phyloP scores from a whole-genome alignment of 2,113 vertebrate species.

The Gallinago media region DNA sequence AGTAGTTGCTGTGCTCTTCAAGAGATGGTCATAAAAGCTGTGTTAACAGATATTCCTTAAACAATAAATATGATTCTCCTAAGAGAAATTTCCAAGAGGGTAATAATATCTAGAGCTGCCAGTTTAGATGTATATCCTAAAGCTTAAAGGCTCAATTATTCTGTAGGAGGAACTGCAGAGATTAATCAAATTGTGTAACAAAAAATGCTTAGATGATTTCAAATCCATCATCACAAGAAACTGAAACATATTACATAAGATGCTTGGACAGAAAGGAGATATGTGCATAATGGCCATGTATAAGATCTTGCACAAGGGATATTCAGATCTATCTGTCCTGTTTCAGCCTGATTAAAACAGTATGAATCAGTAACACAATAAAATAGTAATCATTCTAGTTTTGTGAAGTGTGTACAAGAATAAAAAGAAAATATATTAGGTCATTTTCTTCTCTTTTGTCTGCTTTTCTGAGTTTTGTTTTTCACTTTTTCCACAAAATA shows the following conservation, averaged over 20 bases:
- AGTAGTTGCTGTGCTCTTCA: neutral
- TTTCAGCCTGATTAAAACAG: neutral
- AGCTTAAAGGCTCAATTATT: neutral
- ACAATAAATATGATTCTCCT: neutral
- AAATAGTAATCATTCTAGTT: neutral
- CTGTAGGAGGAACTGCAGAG: neutral
- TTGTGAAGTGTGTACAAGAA: neutral
- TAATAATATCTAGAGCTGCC: neutral
- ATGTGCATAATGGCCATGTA: neutral
- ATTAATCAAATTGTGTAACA: constrained; percentile 5
- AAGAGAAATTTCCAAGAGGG: neutral
- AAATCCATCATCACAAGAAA: neutral
- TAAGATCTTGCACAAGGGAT: neutral
- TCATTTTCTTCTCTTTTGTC: neutral
- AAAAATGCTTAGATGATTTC: neutral
- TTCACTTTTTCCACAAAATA: neutral
- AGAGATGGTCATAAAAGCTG: neutral
- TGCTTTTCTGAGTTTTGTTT: neutral
- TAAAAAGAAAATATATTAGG: neutral
- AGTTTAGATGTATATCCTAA: neutral
- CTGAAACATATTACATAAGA: neutral
- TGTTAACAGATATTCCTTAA: neutral
- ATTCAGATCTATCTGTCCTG: neutral
- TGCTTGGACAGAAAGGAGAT: neutral
- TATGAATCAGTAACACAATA: neutral